Evolutionary conservation across 2,888 invertebrate genomes (phyloP).

Genomic region (Melikaiella ostensackeni): DNA sequence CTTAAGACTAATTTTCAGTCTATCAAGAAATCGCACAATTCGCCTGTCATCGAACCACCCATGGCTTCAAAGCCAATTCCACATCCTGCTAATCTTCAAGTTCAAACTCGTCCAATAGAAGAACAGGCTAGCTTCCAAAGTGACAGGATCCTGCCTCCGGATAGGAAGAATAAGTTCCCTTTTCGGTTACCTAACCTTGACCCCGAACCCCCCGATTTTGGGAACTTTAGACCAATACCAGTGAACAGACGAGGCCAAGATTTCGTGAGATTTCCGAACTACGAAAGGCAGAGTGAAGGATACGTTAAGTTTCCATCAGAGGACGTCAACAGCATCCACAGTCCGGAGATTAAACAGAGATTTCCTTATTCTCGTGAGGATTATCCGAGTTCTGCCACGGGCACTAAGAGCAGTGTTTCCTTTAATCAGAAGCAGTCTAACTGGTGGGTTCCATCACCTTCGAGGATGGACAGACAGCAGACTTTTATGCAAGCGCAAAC

Average conservation of each 20-base stretch:
- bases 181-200: constrained; percentile 6
- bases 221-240: constrained; percentile 38
- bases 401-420: constrained; percentile 63
- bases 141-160: constrained; percentile 45
- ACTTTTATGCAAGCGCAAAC: constrained; percentile 34
- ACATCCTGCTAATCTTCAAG: constrained; percentile 43
- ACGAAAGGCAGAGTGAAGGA: constrained; percentile 51
- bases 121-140: constrained; percentile 47
- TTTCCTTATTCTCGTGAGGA: constrained; percentile 56
- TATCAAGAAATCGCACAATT: constrained; percentile 21
- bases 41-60: constrained; percentile 13
- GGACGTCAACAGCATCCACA: constrained; percentile 71
- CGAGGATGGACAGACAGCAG: constrained; percentile 57
- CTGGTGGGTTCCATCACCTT: constrained; percentile 58
- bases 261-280: constrained; percentile 61
- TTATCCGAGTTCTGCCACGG: constrained; percentile 46
- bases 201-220: background rate
- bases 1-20: constrained; percentile 6
- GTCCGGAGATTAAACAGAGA: constrained; percentile 65
- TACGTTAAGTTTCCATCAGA: constrained; percentile 68
- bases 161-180: constrained; percentile 25
- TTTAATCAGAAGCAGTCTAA: constrained; percentile 62
- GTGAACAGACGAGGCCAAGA: constrained; percentile 43
- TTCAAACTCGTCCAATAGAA: constrained; percentile 28
- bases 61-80: constrained; percentile 31